Percentiles rank a stretch among this genome's conserved stretches.
phyloP scores from a whole-genome alignment of 2,797 vertebrate species.

The Microchirus variegatus region DNA sequence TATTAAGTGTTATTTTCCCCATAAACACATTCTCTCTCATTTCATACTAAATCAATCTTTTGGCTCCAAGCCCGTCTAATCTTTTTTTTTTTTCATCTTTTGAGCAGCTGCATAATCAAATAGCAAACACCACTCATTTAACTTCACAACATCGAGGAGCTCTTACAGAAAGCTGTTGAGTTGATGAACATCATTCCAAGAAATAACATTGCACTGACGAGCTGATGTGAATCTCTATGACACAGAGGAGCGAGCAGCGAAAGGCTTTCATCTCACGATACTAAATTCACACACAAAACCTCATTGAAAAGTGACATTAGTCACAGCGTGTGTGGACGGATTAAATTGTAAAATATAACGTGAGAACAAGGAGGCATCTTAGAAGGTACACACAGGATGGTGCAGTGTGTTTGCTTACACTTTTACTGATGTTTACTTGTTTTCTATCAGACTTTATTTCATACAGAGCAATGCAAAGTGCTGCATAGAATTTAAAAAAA shows the following conservation, averaged over 20 bases:
- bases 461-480: no score
- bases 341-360: not conserved
- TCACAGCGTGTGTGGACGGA: not conserved
- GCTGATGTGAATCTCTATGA: constrained; percentile 6
- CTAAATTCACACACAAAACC: not conserved
- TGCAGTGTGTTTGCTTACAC: no score
- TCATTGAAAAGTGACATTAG: not conserved
- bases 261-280: constrained; percentile 1
- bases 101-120: constrained; percentile 9
- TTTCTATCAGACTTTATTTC: no score
- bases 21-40: constrained; percentile 33
- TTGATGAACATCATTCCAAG: constrained; percentile 23
- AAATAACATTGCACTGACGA: constrained; percentile 11
- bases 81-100: not conserved
- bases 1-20: constrained; percentile 60
- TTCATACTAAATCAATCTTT: constrained; percentile 32
- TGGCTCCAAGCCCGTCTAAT: not conserved
- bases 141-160: not conserved
- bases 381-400: no score
- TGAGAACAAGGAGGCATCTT: no score
- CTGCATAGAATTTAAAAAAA: no score
- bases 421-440: no score
- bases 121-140: constrained; percentile 23
- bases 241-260: not conserved
- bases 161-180: constrained; percentile 26